Conservation (phyloP, 2,888 invertebrate genomes). For the Lasioglossum calceatum region DNA sequence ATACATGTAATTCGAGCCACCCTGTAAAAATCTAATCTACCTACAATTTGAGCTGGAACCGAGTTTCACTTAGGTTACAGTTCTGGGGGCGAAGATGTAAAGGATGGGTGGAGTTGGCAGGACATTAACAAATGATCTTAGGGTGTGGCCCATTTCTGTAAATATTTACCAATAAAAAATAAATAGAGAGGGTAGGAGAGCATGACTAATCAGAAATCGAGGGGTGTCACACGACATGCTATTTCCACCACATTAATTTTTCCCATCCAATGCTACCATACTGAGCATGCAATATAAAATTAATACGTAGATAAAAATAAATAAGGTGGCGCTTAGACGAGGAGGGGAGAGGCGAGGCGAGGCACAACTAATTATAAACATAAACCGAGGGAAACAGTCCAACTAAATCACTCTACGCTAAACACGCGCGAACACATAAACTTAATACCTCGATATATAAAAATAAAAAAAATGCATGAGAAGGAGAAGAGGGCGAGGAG, state of each 20-base stretch:
- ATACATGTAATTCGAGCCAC: too few relatives aligned
- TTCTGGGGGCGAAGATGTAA: background rate
- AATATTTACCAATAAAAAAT: background rate
- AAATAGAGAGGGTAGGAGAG: background rate
- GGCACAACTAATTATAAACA: background rate
- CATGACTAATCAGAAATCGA: background rate
- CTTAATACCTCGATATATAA: background rate
- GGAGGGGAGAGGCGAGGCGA: background rate
- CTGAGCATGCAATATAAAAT: background rate
- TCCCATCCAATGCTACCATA: background rate
- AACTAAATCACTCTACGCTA: background rate
- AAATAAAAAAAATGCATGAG: background rate
- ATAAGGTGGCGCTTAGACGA: background rate
- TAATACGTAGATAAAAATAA: background rate
- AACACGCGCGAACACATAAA: background rate
- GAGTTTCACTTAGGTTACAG: background rate
- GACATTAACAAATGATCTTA: background rate
- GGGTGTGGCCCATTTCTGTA: background rate
- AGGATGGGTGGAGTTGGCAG: background rate
- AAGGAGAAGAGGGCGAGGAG: background rate
- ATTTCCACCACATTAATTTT: background rate
- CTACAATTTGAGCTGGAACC: too few relatives aligned
- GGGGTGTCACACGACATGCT: background rate
- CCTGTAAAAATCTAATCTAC: too few relatives aligned
- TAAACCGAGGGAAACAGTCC: background rate